Base-by-base conservation (phyloP, 2,888 invertebrate genomes). In the Tupiocoris notatus region DNA sequence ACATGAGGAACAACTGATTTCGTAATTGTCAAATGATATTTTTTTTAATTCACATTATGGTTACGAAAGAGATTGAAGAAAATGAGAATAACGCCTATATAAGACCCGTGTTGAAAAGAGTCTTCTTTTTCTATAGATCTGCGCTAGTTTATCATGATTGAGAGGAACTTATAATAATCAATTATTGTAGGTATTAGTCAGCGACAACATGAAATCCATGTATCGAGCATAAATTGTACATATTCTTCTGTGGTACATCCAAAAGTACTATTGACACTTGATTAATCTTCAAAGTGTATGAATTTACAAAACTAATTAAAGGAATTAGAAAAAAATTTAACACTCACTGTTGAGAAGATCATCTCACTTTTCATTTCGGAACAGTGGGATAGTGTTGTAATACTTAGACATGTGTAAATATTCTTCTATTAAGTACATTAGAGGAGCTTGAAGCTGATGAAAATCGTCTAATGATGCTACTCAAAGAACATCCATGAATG, bases 371-470 rank as follows among this genome's bases (percentile, higher is more conserved):
- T 65, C 65, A 39, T 39, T 39, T 39, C 20, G 39, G 39, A 65
- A 24, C 25, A 18, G 65, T 65, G 65, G 23, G 65, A 39, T 65
- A 17, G 39, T 25, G 25, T 65, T 65, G 25, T 12, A 18, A 65
- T 65, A 17, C 17, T 39, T 65, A 20, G 20, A 21, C 9, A 57
- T 67, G 67, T 67, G 56, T 22, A 67, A 56, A 67, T 57, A 56
- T 7, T 20, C 67, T 67, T 54, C 16, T 39, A 25, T 16, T 65
- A n/a, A 39, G 65, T 24, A 70, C 25, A 59, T 59, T 59, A 59
- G 70, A 59, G 70, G 70, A 70, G 70, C 70, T 70, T 70, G 23
- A 70, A 21, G 70, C 23, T 23, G 59, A 17, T 59, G 70, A 25
- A 25, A 70, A 22, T 67, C 67, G 39, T 67, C 57, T 57, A 25